Evolutionary conservation across 2,113 vertebrate genomes (phyloP).

Genomic region (Leucoraja erinaceus): DNA sequence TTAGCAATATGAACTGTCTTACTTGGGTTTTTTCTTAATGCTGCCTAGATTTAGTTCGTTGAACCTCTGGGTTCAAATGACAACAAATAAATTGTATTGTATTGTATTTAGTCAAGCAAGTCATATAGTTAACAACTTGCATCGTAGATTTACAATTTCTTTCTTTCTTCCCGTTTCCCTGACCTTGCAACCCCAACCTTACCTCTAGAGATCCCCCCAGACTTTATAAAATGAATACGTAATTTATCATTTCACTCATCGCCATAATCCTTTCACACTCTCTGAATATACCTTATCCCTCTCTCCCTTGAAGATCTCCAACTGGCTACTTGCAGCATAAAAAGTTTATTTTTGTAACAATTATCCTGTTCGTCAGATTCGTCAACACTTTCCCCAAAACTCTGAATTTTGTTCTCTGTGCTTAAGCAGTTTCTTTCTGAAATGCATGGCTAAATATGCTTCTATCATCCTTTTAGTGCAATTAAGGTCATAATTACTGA

Average conservation of each 20-base stretch:
- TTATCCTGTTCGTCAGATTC: too few species aligned
- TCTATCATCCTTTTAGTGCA: too few species aligned
- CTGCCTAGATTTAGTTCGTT: neutral
- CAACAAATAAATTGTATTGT: too few species aligned
- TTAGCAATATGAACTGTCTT: neutral
- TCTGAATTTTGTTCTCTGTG: too few species aligned
- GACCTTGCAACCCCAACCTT: neutral
- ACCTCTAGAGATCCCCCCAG: too few species aligned
- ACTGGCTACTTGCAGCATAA: neutral
- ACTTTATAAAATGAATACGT: neutral
- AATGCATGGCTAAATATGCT: too few species aligned
- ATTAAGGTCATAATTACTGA: too few species aligned
- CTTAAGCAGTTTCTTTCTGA: too few species aligned
- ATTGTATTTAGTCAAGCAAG: too few species aligned
- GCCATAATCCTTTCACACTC: neutral
- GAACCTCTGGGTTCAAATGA: too few species aligned
- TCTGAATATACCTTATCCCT: neutral
- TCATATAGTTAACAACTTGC: neutral
- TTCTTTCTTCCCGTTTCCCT: neutral
- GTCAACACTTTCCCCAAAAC: too few species aligned
- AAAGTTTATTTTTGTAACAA: too few species aligned
- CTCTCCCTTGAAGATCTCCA: neutral
- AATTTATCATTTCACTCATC: neutral
- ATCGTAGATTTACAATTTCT: neutral
- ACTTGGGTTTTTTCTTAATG: neutral